phyloP scores from a whole-genome alignment of 2,113 vertebrate species.

The Sterrhoptilus dennistouni region DNA sequence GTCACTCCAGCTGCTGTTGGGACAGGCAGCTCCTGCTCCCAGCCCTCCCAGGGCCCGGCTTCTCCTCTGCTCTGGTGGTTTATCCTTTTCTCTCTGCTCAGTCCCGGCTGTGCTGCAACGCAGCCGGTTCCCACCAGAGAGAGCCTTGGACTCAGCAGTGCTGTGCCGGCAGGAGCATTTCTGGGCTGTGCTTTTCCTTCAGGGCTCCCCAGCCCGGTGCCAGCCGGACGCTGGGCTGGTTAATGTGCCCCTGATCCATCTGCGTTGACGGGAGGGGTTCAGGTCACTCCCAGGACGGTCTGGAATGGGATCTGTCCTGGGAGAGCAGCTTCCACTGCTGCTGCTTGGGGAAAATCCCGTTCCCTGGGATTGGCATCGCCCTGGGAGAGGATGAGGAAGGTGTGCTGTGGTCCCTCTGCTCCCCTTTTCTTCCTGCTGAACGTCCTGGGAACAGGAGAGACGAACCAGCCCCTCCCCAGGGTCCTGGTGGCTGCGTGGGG shows the following conservation, averaged over 20 bases:
- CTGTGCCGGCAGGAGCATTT: rapidly evolving
- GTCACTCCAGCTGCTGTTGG: rapidly evolving
- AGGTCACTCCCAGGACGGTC: rapidly evolving
- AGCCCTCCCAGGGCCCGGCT: rapidly evolving
- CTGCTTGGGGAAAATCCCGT: rapidly evolving
- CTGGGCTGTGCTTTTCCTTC: rapidly evolving
- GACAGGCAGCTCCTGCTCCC: not conserved
- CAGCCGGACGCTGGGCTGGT: rapidly evolving
- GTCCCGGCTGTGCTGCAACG: not conserved
- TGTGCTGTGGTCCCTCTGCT: not conserved
- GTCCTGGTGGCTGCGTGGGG: not conserved
- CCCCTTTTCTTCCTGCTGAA: rapidly evolving
- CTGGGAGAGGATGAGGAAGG: not conserved
- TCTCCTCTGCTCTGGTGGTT: not conserved
- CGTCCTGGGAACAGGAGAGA: rapidly evolving
- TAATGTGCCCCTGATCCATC: rapidly evolving
- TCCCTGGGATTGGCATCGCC: rapidly evolving
- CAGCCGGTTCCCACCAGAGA: not conserved
- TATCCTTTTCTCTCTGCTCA: not conserved
- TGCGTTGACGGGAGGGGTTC: rapidly evolving
- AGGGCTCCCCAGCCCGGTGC: rapidly evolving
- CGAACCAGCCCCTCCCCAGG: rapidly evolving
- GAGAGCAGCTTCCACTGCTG: rapidly evolving
- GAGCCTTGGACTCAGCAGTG: not conserved
- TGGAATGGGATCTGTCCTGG: no score